Percentiles rank a stretch among this genome's conserved stretches.
Conservation (phyloP, 2,888 invertebrate species). For the Willowsia nigromaculata region DNA sequence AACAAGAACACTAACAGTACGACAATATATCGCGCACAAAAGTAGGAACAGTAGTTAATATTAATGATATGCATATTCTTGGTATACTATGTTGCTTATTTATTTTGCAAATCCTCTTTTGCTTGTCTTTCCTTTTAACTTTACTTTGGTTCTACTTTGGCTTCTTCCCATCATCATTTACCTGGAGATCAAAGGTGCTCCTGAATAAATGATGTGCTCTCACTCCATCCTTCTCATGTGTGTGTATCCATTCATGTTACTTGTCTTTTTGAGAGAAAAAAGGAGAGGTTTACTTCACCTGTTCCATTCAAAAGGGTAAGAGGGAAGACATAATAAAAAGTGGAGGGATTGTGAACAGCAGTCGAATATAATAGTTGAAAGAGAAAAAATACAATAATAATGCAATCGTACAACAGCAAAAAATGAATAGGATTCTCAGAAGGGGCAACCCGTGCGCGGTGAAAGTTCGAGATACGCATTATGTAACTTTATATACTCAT, state of each 20-base stretch:
- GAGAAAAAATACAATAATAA: neutral
- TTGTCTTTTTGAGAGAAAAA: neutral
- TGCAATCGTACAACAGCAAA: too few relatives aligned
- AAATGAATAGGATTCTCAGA: too few relatives aligned
- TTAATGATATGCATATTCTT: too few relatives aligned
- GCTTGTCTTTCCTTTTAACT: neutral
- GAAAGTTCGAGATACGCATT: too few relatives aligned
- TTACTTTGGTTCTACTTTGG: neutral
- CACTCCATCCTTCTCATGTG: constrained; percentile 20
- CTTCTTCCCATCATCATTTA: constrained; percentile 56
- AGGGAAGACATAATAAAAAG: neutral
- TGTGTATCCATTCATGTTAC: neutral
- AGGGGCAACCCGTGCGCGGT: too few relatives aligned
- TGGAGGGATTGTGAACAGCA: too few relatives aligned
- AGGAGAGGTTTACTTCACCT: neutral
- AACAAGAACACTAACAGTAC: too few relatives aligned
- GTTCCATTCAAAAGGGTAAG: neutral
- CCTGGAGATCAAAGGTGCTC: constrained; percentile 70
- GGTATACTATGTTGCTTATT: constrained; percentile 9
- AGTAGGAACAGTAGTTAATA: too few relatives aligned
- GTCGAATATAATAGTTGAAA: neutral
- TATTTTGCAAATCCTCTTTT: constrained; percentile 58
- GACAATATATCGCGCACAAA: too few relatives aligned
- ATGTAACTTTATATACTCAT: too few relatives aligned
- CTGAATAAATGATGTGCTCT: constrained; percentile 72